Percentiles rank a stretch among this genome's conserved stretches.
phyloP scores from a whole-genome alignment of 37 sponge, comb jelly and placozoan species.

The Agelas oroides region DNA sequence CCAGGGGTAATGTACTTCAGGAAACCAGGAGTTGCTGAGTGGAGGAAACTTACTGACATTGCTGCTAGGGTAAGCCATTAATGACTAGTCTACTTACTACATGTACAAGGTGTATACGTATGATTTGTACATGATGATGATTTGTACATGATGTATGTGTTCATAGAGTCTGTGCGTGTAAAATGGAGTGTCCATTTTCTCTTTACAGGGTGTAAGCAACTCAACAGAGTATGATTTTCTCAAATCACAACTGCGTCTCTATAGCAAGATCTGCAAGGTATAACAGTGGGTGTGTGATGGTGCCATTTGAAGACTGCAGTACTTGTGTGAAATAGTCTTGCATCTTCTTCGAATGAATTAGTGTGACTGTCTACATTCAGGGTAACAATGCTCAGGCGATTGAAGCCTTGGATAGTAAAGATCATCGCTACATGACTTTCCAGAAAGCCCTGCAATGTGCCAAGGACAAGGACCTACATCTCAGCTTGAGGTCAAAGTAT shows the following conservation, averaged over 20 bases:
- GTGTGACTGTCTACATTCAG: not conserved
- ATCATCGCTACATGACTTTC: constrained; percentile 32
- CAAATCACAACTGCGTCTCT: constrained; percentile 65
- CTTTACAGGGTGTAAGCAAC: too few species aligned
- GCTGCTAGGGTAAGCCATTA: not conserved
- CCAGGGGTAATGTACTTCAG: not conserved
- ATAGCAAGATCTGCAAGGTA: constrained; percentile 64
- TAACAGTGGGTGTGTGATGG: too few species aligned
- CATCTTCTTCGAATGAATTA: too few species aligned
- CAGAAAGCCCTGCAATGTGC: constrained; percentile 53
- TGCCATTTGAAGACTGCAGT: too few species aligned
- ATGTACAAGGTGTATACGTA: too few species aligned
- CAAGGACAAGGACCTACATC: constrained; percentile 27
- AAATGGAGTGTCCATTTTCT: too few species aligned
- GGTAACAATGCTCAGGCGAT: constrained; percentile 31
- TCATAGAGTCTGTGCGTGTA: too few species aligned
- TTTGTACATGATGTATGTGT: too few species aligned
- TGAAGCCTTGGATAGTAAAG: not conserved
- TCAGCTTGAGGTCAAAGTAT: constrained; percentile 53
- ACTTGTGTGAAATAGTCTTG: too few species aligned
- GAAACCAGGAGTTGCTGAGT: not conserved
- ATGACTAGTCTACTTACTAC: too few species aligned
- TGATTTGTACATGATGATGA: too few species aligned
- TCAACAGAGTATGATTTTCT: constrained; percentile 7
- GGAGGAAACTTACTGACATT: not conserved